phyloP scores from a whole-genome alignment of 2,113 vertebrate species.

The Shinisaurus crocodilurus region DNA sequence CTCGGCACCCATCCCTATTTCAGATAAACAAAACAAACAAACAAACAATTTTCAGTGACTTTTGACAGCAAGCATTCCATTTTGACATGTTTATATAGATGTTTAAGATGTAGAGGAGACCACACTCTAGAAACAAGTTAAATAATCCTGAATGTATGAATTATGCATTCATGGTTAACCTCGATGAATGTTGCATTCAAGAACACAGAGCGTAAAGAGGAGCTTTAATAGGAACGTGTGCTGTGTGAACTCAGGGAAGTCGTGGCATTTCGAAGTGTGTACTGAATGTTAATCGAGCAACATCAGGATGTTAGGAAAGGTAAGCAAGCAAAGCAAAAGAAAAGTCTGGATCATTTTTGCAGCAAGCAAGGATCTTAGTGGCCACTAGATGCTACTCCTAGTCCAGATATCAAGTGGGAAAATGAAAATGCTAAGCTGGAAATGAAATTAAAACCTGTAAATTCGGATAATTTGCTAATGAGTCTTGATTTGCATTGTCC shows the following conservation, averaged over 20 bases:
- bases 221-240: not conserved
- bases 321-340: not conserved
- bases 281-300: not conserved
- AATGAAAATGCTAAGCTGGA: not conserved
- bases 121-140: not conserved
- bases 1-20: no score
- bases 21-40: no score
- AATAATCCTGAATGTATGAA: not conserved
- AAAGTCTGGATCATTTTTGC: not conserved
- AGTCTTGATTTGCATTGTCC: not conserved
- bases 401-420: slow-evolving; percentile 6
- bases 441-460: not conserved
- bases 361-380: not conserved
- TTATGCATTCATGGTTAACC: not conserved
- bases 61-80: not conserved
- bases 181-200: not conserved
- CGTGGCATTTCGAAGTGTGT: not conserved
- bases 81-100: not conserved
- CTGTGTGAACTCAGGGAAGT: not conserved
- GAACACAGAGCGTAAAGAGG: not conserved
- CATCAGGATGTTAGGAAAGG: not conserved
- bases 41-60: not conserved
- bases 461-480: not conserved
- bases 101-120: not conserved
- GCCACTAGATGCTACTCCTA: slow-evolving; percentile 54